Conservation (phyloP, 1,140 invertebrate species). For the Drosophila jambulina region DNA sequence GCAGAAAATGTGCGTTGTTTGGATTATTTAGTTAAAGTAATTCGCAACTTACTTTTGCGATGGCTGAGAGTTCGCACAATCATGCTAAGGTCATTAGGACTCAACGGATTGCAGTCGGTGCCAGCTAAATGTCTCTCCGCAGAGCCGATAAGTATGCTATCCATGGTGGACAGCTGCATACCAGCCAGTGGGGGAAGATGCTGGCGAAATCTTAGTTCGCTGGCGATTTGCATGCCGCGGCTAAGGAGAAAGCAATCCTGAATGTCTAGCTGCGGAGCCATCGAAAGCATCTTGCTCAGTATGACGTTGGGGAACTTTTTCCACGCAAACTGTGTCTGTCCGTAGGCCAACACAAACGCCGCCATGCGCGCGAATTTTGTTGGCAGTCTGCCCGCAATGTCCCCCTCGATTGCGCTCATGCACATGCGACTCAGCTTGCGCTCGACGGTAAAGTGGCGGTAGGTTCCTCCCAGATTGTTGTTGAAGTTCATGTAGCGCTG, state of each 20-base stretch:
- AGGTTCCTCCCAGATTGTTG: slow-evolving; percentile 85
- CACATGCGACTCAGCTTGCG: slow-evolving; percentile 81
- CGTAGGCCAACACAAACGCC: slow-evolving; percentile 86
- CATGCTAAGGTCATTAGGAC: slow-evolving; percentile 68
- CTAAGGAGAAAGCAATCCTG: slow-evolving; percentile 84
- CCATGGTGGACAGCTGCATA: slow-evolving; percentile 73
- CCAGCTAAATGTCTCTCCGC: slow-evolving; percentile 58
- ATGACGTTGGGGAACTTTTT: slow-evolving; percentile 78
- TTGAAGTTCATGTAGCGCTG: slow-evolving; percentile 87
- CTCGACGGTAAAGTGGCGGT: slow-evolving; percentile 85
- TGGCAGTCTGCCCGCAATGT: slow-evolving; percentile 76
- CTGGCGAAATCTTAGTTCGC: slow-evolving; percentile 72
- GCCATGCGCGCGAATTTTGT: slow-evolving; percentile 82
- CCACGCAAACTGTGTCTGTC: slow-evolving; percentile 71
- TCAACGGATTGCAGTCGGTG: slow-evolving; percentile 41
- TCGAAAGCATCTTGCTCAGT: slow-evolving; percentile 73
- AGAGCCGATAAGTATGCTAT: slow-evolving; percentile 67
- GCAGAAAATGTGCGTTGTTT: neutral
- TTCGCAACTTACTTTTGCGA: slow-evolving; percentile 60
- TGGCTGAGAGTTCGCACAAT: slow-evolving; percentile 77
- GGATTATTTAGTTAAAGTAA: neutral
- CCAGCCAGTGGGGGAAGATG: slow-evolving; percentile 46
- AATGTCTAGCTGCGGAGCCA: slow-evolving; percentile 75
- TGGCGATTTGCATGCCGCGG: slow-evolving; percentile 76
- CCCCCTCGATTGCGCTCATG: slow-evolving; percentile 79